Evolutionary conservation across 2,888 invertebrate genomes (phyloP).

Genomic region (Cenopis cana): DNA sequence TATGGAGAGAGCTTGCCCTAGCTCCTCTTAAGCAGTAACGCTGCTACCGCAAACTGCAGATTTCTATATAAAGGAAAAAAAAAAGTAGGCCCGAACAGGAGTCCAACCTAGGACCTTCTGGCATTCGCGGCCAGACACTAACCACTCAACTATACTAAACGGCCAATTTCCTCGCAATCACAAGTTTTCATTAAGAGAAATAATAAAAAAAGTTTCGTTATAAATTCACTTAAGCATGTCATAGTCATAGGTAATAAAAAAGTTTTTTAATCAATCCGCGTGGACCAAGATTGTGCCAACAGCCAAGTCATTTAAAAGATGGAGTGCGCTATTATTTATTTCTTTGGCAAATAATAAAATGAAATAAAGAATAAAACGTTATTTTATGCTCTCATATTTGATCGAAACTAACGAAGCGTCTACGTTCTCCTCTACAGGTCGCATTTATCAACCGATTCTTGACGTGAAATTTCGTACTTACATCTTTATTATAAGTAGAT

Average conservation of each 20-base stretch:
- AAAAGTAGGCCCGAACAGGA: too few relatives aligned
- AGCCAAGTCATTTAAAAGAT: constrained; percentile 45
- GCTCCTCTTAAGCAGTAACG: too few relatives aligned
- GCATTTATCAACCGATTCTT: too few relatives aligned
- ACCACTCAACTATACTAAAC: constrained; percentile 6
- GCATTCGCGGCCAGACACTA: too few relatives aligned
- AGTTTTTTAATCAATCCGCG: constrained; percentile 55
- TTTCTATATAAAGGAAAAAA: too few relatives aligned
- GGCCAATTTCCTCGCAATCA: constrained; percentile 37
- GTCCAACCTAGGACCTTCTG: too few relatives aligned
- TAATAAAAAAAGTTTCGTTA: constrained; percentile 48
- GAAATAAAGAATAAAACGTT: not conserved
- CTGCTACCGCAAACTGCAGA: too few relatives aligned
- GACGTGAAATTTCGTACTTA: too few relatives aligned
- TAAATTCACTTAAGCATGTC: constrained; percentile 47
- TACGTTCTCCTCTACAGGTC: too few relatives aligned
- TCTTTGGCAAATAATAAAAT: constrained; percentile 23
- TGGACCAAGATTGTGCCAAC: constrained; percentile 48
- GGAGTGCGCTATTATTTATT: constrained; percentile 34
- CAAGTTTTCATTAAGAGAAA: constrained; percentile 40
- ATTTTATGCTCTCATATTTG: not conserved
- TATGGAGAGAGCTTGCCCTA: too few relatives aligned
- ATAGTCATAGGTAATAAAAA: constrained; percentile 49
- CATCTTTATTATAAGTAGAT: too few relatives aligned
- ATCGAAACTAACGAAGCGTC: too few relatives aligned